phyloP scores from a whole-genome alignment of 2,797 vertebrate genomes.

The Cryptoprocta ferox region DNA sequence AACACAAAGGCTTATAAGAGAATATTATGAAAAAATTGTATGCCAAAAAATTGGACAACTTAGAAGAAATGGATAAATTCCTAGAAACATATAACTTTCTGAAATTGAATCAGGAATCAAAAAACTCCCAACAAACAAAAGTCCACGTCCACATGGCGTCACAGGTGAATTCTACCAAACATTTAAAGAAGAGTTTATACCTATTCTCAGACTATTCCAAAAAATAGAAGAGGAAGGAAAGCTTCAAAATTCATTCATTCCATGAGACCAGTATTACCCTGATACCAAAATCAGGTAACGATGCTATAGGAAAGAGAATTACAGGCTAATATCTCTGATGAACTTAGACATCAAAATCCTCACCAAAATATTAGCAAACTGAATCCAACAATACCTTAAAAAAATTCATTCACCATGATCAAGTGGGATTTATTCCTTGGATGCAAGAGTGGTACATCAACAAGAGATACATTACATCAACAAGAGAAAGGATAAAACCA shows the following conservation, averaged over 20 bases:
- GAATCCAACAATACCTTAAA: neutral
- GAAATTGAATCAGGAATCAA: neutral
- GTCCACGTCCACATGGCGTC: neutral
- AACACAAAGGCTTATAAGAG: neutral
- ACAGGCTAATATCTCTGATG: neutral
- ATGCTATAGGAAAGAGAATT: neutral
- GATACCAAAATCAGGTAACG: neutral
- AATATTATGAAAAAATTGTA: neutral
- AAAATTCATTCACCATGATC: neutral
- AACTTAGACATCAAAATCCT: neutral
- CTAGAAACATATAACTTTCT: neutral
- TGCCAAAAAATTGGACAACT: neutral
- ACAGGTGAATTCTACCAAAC: neutral
- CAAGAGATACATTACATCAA: neutral
- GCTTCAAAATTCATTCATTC: neutral
- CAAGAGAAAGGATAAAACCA: neutral
- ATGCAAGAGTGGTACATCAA: neutral
- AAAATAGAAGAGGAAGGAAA: neutral
- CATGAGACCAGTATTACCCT: neutral
- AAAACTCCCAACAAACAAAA: neutral
- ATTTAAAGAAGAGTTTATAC: neutral
- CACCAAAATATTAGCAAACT: neutral
- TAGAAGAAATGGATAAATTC: neutral
- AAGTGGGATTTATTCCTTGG: neutral
- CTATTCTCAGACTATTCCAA: neutral